A percentile compares a stretch with the other conserved stretches of the same genome.
These are phyloP conservation scores for Falcunculus frontatus DNA, from an alignment of 2,113 vertebrate species.

Conservation along the genomic window DNA sequence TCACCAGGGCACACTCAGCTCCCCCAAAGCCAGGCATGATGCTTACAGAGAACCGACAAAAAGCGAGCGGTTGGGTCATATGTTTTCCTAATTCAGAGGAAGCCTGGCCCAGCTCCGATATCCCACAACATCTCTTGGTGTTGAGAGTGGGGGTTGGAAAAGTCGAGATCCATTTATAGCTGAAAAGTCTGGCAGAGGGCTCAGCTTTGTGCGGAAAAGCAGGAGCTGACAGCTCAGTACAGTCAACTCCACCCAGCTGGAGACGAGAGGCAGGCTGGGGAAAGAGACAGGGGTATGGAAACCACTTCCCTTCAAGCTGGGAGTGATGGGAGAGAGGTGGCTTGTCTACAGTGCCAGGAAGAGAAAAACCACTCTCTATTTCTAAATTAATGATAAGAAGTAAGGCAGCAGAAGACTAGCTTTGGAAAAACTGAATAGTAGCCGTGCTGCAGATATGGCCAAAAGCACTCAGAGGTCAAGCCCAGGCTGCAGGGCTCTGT, in stretches of 20 bases:
- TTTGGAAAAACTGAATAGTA: neutral
- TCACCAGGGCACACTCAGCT: neutral
- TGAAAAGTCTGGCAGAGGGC: neutral
- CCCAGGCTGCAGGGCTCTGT: neutral
- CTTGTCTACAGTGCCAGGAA: neutral
- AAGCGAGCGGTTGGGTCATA: neutral
- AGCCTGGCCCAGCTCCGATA: neutral
- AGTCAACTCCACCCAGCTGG: neutral
- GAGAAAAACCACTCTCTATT: neutral
- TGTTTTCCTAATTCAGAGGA: conserved; percentile 36
- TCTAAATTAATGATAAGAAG: neutral
- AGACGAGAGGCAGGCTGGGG: neutral
- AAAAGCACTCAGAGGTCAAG: neutral
- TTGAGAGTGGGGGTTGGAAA: neutral
- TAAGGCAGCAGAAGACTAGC: neutral
- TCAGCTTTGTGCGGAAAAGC: neutral
- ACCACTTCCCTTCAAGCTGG: neutral
- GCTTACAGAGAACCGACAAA: neutral
- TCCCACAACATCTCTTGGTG: neutral
- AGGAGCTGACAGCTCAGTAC: neutral
- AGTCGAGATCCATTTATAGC: conserved; percentile 26
- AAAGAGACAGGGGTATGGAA: neutral
- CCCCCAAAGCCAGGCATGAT: neutral
- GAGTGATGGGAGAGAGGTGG: neutral
- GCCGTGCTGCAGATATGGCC: neutral